phyloP scores from a whole-genome alignment of 2,888 invertebrate species.

The Folsomia manolachei region DNA sequence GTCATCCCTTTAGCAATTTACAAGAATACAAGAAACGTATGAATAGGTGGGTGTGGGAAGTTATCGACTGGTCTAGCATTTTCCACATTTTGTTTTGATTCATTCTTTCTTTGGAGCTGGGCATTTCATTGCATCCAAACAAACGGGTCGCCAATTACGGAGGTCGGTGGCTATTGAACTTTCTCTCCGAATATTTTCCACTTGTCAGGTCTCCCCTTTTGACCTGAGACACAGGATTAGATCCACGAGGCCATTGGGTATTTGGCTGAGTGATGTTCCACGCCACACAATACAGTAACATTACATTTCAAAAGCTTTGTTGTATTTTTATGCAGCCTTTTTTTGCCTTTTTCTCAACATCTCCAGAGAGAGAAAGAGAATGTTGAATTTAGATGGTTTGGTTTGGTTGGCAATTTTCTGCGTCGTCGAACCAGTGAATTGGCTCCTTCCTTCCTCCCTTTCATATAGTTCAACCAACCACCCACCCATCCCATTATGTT shows the following conservation, averaged over 20 bases:
- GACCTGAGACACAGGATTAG: not conserved
- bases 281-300: not conserved
- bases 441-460: constrained; percentile 8
- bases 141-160: not conserved
- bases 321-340: not conserved
- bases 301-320: not conserved
- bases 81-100: too few relatives aligned
- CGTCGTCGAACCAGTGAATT: constrained; percentile 33
- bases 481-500: too few relatives aligned
- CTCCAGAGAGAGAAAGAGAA: too few relatives aligned
- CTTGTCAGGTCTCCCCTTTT: not conserved
- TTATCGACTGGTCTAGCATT: not conserved
- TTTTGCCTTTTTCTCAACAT: too few relatives aligned
- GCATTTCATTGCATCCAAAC: too few relatives aligned
- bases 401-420: constrained; percentile 46
- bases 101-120: not conserved
- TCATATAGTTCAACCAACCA: not conserved
- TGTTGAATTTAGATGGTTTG: not conserved
- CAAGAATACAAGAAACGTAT: too few relatives aligned
- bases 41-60: not conserved
- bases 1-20: not conserved
- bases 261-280: not conserved
- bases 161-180: not conserved
- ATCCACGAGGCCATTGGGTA: too few relatives aligned
- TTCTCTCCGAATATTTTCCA: not conserved